These are phyloP conservation scores for Nebria salina DNA, from an alignment of 2,888 invertebrate genomes.

Conservation along the genomic window DNA sequence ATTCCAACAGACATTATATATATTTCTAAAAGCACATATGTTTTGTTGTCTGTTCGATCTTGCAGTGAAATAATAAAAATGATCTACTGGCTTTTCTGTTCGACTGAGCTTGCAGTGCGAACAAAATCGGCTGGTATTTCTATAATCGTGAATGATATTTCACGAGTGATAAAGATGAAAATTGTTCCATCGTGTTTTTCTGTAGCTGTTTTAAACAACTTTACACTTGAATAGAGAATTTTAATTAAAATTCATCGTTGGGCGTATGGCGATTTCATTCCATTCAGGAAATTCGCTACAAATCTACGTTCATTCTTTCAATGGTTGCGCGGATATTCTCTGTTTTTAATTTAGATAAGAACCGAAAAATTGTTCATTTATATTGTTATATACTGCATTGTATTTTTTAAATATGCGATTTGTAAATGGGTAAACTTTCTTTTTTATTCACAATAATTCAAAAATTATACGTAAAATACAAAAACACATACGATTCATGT, in stretches of 20 bases:
- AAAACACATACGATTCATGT: too few species aligned
- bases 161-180: background rate
- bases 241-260: background rate
- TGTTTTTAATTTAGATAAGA: background rate
- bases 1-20: background rate
- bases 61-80: background rate
- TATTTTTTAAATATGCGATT: too few species aligned
- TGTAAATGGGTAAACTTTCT: too few species aligned
- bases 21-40: background rate
- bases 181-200: background rate
- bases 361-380: slow-evolving; percentile 1
- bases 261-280: background rate
- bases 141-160: background rate
- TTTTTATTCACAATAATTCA: too few species aligned
- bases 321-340: background rate
- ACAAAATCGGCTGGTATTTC: background rate
- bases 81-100: background rate
- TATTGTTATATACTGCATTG: background rate
- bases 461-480: too few species aligned
- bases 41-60: background rate
- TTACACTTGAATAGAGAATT: background rate
- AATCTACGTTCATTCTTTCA: background rate
- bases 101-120: background rate
- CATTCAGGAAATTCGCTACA: background rate
- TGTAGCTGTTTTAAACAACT: background rate